These are phyloP conservation scores for Gopherus evgoodei DNA, from an alignment of 2,113 vertebrate genomes.

Conservation along the genomic window DNA sequence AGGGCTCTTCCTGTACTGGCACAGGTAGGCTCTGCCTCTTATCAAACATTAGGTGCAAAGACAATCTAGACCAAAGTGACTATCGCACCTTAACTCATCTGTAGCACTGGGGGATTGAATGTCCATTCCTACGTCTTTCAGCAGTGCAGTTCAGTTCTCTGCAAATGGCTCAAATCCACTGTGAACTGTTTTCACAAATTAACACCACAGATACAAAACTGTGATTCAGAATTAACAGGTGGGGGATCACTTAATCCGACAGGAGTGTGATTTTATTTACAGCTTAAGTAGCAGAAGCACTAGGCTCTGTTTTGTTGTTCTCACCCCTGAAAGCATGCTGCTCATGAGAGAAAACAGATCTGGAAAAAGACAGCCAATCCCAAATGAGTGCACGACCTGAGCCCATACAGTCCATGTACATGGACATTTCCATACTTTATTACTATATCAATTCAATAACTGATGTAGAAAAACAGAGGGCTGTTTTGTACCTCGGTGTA, in stretches of 20 bases:
- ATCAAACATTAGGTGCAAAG: background rate
- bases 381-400: background rate
- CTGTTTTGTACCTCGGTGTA: background rate
- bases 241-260: background rate
- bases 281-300: background rate
- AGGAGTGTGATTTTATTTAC: background rate
- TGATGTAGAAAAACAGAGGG: background rate
- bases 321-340: background rate
- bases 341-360: background rate
- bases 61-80: background rate
- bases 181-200: background rate
- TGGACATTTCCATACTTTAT: background rate
- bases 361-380: background rate
- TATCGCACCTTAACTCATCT: background rate
- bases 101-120: background rate
- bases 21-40: background rate
- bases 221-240: background rate
- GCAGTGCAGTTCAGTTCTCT: background rate
- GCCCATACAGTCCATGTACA: background rate
- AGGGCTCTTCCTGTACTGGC: background rate
- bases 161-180: background rate
- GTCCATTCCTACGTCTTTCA: background rate
- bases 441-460: background rate
- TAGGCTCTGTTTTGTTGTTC: background rate
- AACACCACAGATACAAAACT: background rate